Base-by-base conservation (phyloP, 2,113 vertebrate species). In the Amphiprion percula region DNA sequence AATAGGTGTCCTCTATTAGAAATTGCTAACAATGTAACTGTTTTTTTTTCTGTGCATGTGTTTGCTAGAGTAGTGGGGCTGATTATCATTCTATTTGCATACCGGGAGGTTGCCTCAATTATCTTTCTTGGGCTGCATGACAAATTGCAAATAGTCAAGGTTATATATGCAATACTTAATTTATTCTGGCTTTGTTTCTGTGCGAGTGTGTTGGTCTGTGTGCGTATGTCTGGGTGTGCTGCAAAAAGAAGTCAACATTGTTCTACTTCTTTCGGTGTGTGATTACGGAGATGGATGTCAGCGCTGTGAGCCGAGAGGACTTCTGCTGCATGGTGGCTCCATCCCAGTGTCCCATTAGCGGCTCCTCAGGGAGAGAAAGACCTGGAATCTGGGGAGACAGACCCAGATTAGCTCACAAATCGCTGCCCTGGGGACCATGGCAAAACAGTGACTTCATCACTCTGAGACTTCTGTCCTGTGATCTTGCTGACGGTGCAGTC, bases 401-500 rank as follows among this genome's bases (percentile, higher is more conserved):
- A 86, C 92, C 89, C 94, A 96, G 96, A 98, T 98, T 95, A 96
- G 94, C 95, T 97, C 94, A 96, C 96, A 96, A 96, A 98, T 97
- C 96, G 97, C 79, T 74, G 88, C 91, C 91, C 93, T 0, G n/a
- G 91, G 90, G 94, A 92, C 85, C 60, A 81, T 82, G 41, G 75
- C 91, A 90, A 93, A 83, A 91, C 44, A 90, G 93, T 94, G 94
- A 94, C 92, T 94, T 95, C 93, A 94, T 93, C 94, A 91, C 77
- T 74, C 73, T 68, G 91, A 92, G 93, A 84, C 73, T 30, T 85
- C 53, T 84, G 77, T 77, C 86, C 90, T 82, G 85, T 77, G 81
- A 83, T 91, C 70, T 33, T 30, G 87, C 91, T 92, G 91, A 92
- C 79, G 33, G 33, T 75, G 90, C 86, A 86, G 82, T 88, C 82